Conservation (phyloP, 2,888 invertebrate species). For the Ophioninae sp. region DNA sequence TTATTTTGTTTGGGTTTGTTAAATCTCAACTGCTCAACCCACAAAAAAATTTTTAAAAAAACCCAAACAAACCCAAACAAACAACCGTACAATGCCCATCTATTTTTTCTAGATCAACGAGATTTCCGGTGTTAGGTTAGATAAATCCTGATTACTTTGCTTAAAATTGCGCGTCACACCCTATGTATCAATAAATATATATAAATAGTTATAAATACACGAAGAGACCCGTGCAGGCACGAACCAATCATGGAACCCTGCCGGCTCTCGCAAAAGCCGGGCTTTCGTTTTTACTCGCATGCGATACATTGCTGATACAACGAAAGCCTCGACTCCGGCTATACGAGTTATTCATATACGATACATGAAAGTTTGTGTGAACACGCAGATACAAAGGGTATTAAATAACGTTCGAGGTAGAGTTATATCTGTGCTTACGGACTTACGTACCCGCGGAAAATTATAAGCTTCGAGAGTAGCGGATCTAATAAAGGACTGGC, state of each 20-base stretch:
- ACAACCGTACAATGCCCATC: too few species aligned
- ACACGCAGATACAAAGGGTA: slow-evolving; percentile 15
- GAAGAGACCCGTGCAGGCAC: slow-evolving; percentile 37
- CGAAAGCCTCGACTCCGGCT: slow-evolving; percentile 14
- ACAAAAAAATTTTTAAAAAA: too few species aligned
- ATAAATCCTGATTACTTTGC: too few species aligned
- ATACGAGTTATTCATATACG: slow-evolving; percentile 24
- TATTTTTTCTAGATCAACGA: too few species aligned
- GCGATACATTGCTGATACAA: slow-evolving; percentile 48
- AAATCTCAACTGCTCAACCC: too few species aligned
- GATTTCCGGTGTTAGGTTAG: too few species aligned
- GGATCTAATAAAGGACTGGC: slow-evolving; percentile 77
- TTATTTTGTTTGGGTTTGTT: too few species aligned
- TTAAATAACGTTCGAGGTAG: slow-evolving; percentile 18
- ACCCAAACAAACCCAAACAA: too few species aligned
- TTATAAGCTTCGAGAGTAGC: slow-evolving; percentile 69
- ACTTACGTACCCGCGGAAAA: slow-evolving; percentile 52
- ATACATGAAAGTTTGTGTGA: slow-evolving; percentile 1
- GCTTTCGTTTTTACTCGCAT: slow-evolving; percentile 57
- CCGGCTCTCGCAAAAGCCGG: slow-evolving; percentile 34
- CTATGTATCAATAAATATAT: not conserved
- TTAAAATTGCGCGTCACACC: too few species aligned
- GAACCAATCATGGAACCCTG: slow-evolving; percentile 61
- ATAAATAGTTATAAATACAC: slow-evolving; percentile 10
- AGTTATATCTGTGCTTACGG: slow-evolving; percentile 22